Evolutionary conservation across 2,888 invertebrate species (phyloP), one percentile per base, ranked within the genome.

Genomic region (Heteromyza rotundicornis): DNA sequence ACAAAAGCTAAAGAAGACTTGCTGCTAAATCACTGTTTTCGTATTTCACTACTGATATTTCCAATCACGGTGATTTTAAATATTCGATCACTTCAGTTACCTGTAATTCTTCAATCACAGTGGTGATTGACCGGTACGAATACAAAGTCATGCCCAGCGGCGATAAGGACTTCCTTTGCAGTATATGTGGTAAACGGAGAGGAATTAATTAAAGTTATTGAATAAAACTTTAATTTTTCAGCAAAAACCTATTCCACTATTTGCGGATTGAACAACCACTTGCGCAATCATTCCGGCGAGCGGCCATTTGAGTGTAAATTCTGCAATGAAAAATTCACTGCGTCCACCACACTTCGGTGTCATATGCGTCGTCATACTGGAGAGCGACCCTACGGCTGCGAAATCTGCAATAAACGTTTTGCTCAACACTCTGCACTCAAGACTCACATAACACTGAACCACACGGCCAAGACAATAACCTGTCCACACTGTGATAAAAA

Each of bases 401-500:
- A 74, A 59, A 68, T 75, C 51, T 80, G 80, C 56, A 72, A 71
- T 0, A 79, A 80, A 63, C 69, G 74, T 14, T 80, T 80, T 55
- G 76, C 75, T 55, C 79, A 79, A 59, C 75, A 76, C 59, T 79
- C 78, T 16, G 76, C 75, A 23, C 69, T 79, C 65, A 77, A 77
- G 24, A 79, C 79, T 1, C 80, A 80, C 54, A 76, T 80, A 73
- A 76, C 77, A 50, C 64, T 77, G 2, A 73, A 74, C 67, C 80
- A 80, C 55, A 76, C 75, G 67, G 78, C 73, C 20, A 79, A 79
- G 65, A 76, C 75, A 10, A 74, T 80, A 49, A 64, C 72, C 57
- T 80, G 80, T 50, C 75, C 76, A 2, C 72, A 76, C 64, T 80
- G 80, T 68, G 75, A 78, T 68, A 79, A 77, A 53, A 77, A 75